Evolutionary conservation across 1,140 invertebrate genomes (phyloP).

Genomic region (Anadara kagoshimensis): DNA sequence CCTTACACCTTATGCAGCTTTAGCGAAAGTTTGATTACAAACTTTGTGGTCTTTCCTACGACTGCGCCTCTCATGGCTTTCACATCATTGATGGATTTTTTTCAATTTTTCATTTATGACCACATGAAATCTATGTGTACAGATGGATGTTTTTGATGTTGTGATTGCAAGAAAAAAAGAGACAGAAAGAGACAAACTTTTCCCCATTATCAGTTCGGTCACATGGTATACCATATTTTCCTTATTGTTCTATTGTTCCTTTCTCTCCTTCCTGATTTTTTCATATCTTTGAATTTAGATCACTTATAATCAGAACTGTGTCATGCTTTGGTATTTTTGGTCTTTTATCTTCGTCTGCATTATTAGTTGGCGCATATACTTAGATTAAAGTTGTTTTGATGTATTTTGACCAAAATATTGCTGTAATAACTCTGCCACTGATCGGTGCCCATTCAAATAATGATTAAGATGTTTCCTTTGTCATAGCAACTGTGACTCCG

Average conservation of each 20-base stretch:
- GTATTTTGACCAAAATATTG: conserved; percentile 18
- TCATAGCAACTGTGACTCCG: too few relatives aligned
- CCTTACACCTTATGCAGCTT: too few relatives aligned
- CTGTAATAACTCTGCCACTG: conserved; percentile 12
- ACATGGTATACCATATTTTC: conserved; percentile 5
- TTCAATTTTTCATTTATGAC: conserved; percentile 2
- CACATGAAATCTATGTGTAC: conserved; percentile 31
- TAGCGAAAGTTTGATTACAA: too few relatives aligned
- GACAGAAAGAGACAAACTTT: too few relatives aligned
- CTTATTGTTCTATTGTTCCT: conserved; percentile 1
- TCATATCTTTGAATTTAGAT: conserved; percentile 8
- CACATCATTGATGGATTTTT: conserved; percentile 5
- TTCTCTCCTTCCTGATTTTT: background rate
- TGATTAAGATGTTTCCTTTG: conserved; percentile 2
- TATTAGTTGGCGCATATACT: conserved; percentile 32
- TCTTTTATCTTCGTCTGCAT: conserved; percentile 19
- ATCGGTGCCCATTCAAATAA: conserved; percentile 13
- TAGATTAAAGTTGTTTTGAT: conserved; percentile 27
- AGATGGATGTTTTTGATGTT: conserved; percentile 45
- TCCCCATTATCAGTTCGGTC: conserved; percentile 45
- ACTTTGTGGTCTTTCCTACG: too few relatives aligned
- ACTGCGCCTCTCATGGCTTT: too few relatives aligned
- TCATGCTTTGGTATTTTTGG: background rate
- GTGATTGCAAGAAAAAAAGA: conserved; percentile 27
- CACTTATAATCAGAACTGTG: background rate